Percentiles rank a stretch among this genome's conserved stretches.
phyloP scores from a whole-genome alignment of 2,113 vertebrate genomes.

The Rhineura floridana region DNA sequence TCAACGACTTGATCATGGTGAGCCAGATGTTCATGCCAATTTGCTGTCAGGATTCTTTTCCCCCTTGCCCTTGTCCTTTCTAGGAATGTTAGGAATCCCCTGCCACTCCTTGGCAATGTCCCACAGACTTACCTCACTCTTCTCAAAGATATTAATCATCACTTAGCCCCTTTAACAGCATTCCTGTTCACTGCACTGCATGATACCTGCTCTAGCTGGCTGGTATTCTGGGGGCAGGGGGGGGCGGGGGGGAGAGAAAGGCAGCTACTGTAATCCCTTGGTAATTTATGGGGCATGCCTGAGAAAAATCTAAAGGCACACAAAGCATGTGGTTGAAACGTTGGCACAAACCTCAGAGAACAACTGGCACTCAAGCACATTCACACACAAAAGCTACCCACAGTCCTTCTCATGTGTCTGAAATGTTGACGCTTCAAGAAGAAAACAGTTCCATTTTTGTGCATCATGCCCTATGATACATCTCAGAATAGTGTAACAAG shows the following conservation, averaged over 20 bases:
- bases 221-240: neutral
- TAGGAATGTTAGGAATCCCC: constrained; percentile 60
- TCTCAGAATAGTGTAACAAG: too few relatives aligned
- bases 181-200: constrained; percentile 22
- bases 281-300: constrained; percentile 42
- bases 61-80: neutral
- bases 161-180: constrained; percentile 40
- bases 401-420: too few relatives aligned
- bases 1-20: neutral
- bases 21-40: constrained; percentile 18
- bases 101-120: neutral
- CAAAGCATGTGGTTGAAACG: constrained; percentile 20
- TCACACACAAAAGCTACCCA: neutral
- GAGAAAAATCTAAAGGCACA: constrained; percentile 9
- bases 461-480: neutral
- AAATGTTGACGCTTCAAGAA: neutral
- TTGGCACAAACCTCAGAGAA: constrained; percentile 18
- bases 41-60: neutral
- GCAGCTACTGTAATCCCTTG: constrained; percentile 54
- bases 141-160: constrained; percentile 46
- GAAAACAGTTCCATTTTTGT: neutral
- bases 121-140: constrained; percentile 22
- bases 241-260: too few relatives aligned
- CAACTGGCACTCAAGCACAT: neutral
- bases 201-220: constrained; percentile 12